Evolutionary conservation across 23 tunicate genomes (phyloP), one percentile per base, ranked within the genome.

Genomic region (Halocynthia aurantium): DNA sequence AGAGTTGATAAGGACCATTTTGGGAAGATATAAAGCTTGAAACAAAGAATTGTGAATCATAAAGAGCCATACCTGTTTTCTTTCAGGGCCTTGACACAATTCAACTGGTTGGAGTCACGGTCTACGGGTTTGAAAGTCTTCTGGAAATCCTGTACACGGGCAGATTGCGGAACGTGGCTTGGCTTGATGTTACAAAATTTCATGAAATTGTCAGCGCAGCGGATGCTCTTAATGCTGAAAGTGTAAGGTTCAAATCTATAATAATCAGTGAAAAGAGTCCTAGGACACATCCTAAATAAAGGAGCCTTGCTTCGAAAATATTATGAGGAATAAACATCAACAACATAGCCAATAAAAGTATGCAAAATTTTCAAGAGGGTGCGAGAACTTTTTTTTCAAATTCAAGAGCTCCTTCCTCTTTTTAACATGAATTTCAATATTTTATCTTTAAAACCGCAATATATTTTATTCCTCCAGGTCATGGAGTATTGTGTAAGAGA

Each of bases 131-230:
- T 77, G 97, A 90, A 69, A 72, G 86, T 51, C 75, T 84, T n/a
- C 72, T 90, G 64, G 97, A 90, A 57, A 84, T 90, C 72, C 72
- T 90, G 63, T 90, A 90, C 69, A 80, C 85, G 52, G 97, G 97
- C 55, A 90, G 85, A 64, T 50, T 90, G 65, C 56, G 72, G 31
- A 84, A 81, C 54, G 70, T 90, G 51, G 77, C 90, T 7, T 60
- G 78, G 7, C 65, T 90, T 7, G 82, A 84, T 81, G 83, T 78
- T 62, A 31, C 80, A 44, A 81, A 84, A 55, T 90, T 90, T 60
- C 90, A 84, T 31, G 90, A 90, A 84, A 90, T 90, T 76, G 85
- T 90, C 69, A 85, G 86, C 76, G 97, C 97, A 22, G 97, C 97
- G 0, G 97, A 90, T 81, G 97, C 90, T 19, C 81, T 90, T 11